Percentiles rank a stretch among this genome's conserved stretches.
phyloP scores from a whole-genome alignment of 92 coral and sea anemone genomes.

The Palythoa caribaeorum region DNA sequence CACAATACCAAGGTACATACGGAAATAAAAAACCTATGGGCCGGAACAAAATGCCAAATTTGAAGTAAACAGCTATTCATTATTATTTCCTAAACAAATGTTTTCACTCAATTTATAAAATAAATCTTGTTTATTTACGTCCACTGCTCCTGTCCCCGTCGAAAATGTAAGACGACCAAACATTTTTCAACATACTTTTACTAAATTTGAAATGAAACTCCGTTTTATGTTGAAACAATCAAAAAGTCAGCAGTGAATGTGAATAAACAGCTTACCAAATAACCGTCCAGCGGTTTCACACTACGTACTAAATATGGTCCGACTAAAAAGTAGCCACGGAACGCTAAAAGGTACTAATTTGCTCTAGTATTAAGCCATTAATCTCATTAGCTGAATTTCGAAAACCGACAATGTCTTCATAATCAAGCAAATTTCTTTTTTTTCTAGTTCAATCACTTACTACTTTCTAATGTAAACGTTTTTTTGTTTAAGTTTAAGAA shows the following conservation, averaged over 20 bases:
- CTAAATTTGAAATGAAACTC: neutral
- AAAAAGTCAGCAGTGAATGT: constrained; percentile 3
- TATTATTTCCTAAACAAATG: neutral
- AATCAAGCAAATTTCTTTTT: no score
- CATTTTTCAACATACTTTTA: neutral
- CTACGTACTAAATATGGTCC: neutral
- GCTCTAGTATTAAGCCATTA: no score
- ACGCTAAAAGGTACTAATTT: no score
- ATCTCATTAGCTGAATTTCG: no score
- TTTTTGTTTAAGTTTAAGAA: no score
- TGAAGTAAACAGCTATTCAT: neutral
- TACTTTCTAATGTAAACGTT: no score
- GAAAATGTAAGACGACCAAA: neutral
- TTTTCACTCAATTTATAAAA: neutral
- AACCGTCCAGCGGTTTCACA: constrained; percentile 5
- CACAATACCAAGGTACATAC: constrained; percentile 98
- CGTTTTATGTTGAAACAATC: neutral
- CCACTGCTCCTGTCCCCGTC: neutral
- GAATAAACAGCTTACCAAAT: neutral
- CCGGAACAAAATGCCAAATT: constrained; percentile 3
- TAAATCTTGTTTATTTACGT: neutral
- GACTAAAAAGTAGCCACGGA: no score
- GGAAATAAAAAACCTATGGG: constrained; percentile 94
- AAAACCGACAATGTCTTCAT: no score
- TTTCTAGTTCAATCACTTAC: no score